Base-by-base conservation (phyloP, 2,797 vertebrate genomes). In the Neopelma chrysocephalum region DNA sequence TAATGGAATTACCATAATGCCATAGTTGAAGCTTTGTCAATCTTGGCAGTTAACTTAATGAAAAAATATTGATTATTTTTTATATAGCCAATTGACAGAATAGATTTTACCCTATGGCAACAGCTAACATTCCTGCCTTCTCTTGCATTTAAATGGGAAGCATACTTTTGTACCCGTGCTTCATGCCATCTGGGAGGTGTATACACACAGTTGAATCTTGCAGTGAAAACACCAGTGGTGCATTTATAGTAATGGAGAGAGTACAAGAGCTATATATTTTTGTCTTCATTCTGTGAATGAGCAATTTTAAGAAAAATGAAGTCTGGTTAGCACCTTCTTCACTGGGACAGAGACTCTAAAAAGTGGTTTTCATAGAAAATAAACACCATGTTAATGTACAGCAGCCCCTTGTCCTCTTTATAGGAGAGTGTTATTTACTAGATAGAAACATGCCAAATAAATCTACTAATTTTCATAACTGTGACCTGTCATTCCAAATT, bases 191-290 rank as follows among this genome's bases (percentile, higher is more conserved):
- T 96, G 96, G 69, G 85, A 94, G 95, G 83, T 91, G 70, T 92
- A 90, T 95, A 77, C 94, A 94, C 89, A 95, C 92, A 96, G 93
- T 86, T 86, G 91, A 90, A 96, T 95, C 58, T 95, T 96, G 89
- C 77, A 82, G 87, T 65, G 93, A 90, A 97, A 97, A 81, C 82
- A 88, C 83, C 87, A 87, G 96, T 89, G 95, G 82, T 95, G 87
- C 89, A 78, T 95, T 97, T 96, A 93, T 94, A 96, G 97, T 96
- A 96, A 96, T 71, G 80, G 91, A 92, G 82, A 78, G 29, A 64
- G 64, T 91, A 82, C 48, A 84, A 89, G 75, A 84, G 36, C 72
- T 84, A 43, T 0, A 1, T 87, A 62, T 95, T 94, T 94, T 89
- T 89, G 88, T 93, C 86, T 66, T 89, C 34, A 7, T 75, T 93